These are phyloP conservation scores for Pipistrellus pygmaeus DNA, from an alignment of 2,797 vertebrate genomes.

Conservation along the genomic window DNA sequence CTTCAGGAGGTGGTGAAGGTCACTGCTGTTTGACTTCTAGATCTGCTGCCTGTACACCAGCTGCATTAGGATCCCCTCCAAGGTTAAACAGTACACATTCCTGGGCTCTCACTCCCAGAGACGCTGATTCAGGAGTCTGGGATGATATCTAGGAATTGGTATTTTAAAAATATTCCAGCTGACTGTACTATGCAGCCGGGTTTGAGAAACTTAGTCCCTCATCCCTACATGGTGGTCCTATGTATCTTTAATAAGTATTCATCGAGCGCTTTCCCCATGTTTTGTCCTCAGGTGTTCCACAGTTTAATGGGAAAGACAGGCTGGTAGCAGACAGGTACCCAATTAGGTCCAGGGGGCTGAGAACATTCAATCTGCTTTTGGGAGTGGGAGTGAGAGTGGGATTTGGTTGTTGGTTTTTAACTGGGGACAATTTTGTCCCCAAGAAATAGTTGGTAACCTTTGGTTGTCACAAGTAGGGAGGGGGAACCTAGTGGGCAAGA, in stretches of 20 bases:
- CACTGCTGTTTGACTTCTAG: background rate
- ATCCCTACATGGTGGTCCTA: background rate
- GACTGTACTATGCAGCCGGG: background rate
- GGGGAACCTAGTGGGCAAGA: background rate
- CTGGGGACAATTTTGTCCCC: background rate
- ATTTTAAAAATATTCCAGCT: background rate
- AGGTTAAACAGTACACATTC: background rate
- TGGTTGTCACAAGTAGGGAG: background rate
- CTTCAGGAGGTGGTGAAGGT: background rate
- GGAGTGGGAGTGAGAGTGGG: background rate
- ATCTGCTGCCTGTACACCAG: background rate
- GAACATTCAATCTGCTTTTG: background rate
- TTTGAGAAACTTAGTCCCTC: background rate
- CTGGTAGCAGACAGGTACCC: background rate
- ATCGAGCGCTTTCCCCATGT: background rate
- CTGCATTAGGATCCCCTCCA: background rate
- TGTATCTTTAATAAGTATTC: background rate
- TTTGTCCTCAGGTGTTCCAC: background rate
- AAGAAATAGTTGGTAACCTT: background rate
- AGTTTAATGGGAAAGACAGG: background rate
- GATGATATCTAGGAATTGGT: background rate
- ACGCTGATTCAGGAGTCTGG: background rate
- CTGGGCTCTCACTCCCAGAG: background rate
- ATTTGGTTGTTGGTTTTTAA: background rate
- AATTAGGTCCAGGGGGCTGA: background rate